Evolutionary conservation across 2,888 invertebrate genomes (phyloP), one percentile per base, ranked within the genome.

Genomic region (Aphelenchoides bicaudatus): DNA sequence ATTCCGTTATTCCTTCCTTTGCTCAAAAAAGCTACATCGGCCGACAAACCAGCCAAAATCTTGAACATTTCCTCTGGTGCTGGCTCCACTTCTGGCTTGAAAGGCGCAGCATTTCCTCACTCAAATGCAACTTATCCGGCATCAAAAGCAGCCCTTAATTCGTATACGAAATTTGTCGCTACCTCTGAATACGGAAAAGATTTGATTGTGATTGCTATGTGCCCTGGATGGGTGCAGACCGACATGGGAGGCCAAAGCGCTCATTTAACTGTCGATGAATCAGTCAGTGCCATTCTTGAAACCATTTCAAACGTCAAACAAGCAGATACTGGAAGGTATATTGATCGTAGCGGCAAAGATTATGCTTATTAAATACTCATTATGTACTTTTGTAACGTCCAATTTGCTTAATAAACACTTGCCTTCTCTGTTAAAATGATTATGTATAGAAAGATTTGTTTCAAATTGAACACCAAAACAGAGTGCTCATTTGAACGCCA

Each of bases 171-270:
- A 25, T 43, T 43, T 25, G 16, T 43, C 23, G 39, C 39, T 3
- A 16, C 10, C 21, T 23, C n/a, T 23, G 51, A 50, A 4, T 21
- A 47, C 16, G 19, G 48, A n/a, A 48, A 50, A 13, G 59, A 54
- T 29, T 64, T 71, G 50, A 54, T 71, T 16, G 60, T 62, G 13
- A 68, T 65, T 13, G 57, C 59, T 6, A 66, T 67, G 47, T 67
- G 62, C 46, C 70, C 70, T 2, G 71, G 71, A n/a, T n/a, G n/a
- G n/a, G n/a, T n/a, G n/a, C n/a, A n/a, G 49, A 72, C 70, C 0
- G 68, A 71, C 30, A 60, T 73, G 63, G 72, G 72, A 25, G 67
- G 69, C 1, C 23, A 34, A 4, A 48, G 58, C 3, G 71, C 70
- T 2, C 8, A 8, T 21, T 34, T 66, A 6, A 64, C 61, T 8